Evolutionary conservation across 2,888 invertebrate species (phyloP), one percentile per base, ranked within the genome.

Genomic region (Sinotaia quadrata): DNA sequence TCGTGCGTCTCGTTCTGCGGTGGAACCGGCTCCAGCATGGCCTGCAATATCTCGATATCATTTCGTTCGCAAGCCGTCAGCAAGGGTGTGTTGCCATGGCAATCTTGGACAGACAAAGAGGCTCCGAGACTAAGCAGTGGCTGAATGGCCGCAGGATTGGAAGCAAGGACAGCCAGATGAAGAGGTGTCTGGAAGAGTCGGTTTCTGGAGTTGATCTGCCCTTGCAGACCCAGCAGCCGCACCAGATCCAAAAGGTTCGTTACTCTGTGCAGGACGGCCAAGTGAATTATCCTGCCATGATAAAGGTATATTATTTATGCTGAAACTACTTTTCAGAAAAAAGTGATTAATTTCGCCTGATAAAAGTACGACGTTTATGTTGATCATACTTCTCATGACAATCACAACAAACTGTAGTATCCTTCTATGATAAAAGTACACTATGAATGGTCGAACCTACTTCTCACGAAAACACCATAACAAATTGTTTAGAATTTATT

Each of bases 1-100:
- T n/a, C n/a, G n/a, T n/a, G n/a, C 8, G 27, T 31, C 2, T 44
- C 27, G 4, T 5, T 4, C 10, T 24, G 34, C n/a, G 24, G 44
- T 24, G 1, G 27, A 18, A 62, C 67, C 18, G 62, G 67, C 7
- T 31, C 51, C 18, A 71, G 29, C n/a, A 73, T 54, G 7, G 56
- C 51, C 29, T 49, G 36, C 4, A 68, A 44, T 8, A 49, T 62
- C 18, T 60, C 41, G n/a, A n/a, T 4, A 27, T 73, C 54, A 12
- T 70, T 65, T 12, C 44, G 41, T 15, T 52, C 36, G 33, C 73
- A 73, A 4, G 73, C 73, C 10, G 56, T 21, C 33, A 70, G 73
- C 52, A 73, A 52, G 4, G 73, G 70, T 27, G 66, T 73, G 68
- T 73, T 58, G 15, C 73, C 73, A 8, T 62, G 49, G 37, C 51